Evolutionary conservation across 1,140 invertebrate species (phyloP).

Genomic region (Trichomalopsis sarcophagae): DNA sequence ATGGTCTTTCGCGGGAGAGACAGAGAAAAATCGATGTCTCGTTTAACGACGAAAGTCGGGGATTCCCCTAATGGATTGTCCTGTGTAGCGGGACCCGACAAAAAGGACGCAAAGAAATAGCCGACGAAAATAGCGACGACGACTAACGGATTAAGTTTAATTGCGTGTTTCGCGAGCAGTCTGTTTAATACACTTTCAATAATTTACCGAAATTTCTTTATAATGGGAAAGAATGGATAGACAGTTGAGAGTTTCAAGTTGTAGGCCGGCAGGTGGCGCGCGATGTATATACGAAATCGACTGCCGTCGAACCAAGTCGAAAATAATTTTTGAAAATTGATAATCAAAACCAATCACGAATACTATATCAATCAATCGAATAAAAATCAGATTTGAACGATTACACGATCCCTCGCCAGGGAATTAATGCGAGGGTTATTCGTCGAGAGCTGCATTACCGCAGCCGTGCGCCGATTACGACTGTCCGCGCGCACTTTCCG

Average conservation of each 20-base stretch:
- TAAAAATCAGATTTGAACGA: neutral
- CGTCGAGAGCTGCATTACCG: neutral
- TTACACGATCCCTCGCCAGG: neutral
- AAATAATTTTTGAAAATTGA: too few species aligned
- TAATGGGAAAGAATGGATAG: too few species aligned
- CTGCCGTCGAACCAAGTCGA: too few species aligned
- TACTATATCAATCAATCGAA: neutral
- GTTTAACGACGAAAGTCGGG: neutral
- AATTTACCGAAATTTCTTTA: too few species aligned
- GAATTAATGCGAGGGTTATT: neutral
- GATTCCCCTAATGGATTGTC: slow-evolving; percentile 3
- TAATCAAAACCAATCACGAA: too few species aligned
- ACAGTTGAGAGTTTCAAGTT: too few species aligned
- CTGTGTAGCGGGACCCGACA: neutral
- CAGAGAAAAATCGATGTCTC: neutral
- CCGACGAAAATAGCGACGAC: neutral
- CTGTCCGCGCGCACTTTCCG: neutral
- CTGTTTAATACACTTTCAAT: too few species aligned
- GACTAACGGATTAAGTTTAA: neutral
- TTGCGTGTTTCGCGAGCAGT: neutral
- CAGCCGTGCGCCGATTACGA: neutral
- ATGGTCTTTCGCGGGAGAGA: neutral
- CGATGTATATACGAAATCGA: too few species aligned
- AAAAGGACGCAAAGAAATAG: neutral
- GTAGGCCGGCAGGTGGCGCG: too few species aligned